Conservation (phyloP, 1,140 invertebrate genomes). For the Zaprionus davidi region DNA sequence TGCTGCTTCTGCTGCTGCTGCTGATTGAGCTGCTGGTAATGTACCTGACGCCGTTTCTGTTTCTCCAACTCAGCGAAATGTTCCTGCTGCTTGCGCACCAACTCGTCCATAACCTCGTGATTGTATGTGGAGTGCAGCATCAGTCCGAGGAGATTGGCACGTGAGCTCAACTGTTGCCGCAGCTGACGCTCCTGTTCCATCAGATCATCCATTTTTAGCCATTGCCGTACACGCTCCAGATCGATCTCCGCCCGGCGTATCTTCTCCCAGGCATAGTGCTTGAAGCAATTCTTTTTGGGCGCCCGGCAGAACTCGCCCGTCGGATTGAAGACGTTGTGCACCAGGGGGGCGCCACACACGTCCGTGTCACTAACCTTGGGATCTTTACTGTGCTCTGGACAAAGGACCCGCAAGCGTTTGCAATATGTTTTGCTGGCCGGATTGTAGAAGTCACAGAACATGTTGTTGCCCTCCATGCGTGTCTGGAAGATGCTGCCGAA, state of each 20-base stretch:
- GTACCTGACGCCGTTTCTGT: constrained; percentile 56
- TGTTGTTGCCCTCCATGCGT: constrained; percentile 95
- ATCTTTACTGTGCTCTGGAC: constrained; percentile 99
- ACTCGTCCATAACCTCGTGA: constrained; percentile 93
- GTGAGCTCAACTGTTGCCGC: constrained; percentile 92
- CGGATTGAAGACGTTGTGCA: constrained; percentile 91
- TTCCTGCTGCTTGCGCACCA: constrained; percentile 77
- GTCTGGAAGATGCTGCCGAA: constrained; percentile 98
- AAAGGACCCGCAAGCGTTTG: constrained; percentile 96
- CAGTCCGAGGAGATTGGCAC: constrained; percentile 95
- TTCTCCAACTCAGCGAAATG: constrained; percentile 69
- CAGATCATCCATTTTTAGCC: constrained; percentile 97
- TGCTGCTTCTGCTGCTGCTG: constrained; percentile 14
- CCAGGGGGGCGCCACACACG: constrained; percentile 96
- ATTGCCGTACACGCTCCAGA: constrained; percentile 91
- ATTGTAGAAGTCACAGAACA: constrained; percentile 99
- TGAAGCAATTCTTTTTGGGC: constrained; percentile 95
- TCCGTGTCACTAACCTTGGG: constrained; percentile 93
- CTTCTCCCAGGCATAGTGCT: constrained; percentile 98
- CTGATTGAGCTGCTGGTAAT: constrained; percentile 44
- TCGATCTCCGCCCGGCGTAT: constrained; percentile 94
- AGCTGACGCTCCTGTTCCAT: constrained; percentile 96
- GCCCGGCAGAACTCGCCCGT: constrained; percentile 89
- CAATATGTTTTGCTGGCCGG: constrained; percentile 96
- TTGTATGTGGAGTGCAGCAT: constrained; percentile 98